A percentile compares a stretch with the other conserved stretches of the same genome.
phyloP scores from a whole-genome alignment of 2,888 invertebrate species.

The Agonopterix alstromeriana region DNA sequence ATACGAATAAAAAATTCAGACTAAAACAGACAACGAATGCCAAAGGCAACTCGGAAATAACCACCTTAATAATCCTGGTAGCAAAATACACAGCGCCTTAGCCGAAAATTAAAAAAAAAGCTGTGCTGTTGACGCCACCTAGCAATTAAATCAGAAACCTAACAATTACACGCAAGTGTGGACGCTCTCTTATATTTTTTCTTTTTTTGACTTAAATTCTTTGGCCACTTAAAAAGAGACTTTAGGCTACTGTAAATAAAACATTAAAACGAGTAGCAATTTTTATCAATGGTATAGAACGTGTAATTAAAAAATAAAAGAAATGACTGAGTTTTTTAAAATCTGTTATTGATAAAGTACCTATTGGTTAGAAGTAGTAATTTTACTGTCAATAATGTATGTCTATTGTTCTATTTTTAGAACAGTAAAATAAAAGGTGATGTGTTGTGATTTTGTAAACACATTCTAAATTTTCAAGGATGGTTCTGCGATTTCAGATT shows the following conservation, averaged over 20 bases:
- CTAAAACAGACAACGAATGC: too few relatives aligned
- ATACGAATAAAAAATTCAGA: too few relatives aligned
- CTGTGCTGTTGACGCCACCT: conserved; percentile 7
- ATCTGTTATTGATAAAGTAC: conserved; percentile 13
- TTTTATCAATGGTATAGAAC: conserved; percentile 10
- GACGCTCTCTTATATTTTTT: background rate
- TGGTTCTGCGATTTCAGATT: too few relatives aligned
- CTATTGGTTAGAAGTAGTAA: conserved; percentile 10
- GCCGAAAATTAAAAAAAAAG: background rate
- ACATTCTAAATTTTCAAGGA: too few relatives aligned
- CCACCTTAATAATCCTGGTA: too few relatives aligned
- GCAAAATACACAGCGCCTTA: too few relatives aligned
- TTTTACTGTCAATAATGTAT: conserved; percentile 4
- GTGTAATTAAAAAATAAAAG: conserved; percentile 18
- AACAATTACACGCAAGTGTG: conserved; percentile 13
- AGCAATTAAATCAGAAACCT: conserved; percentile 22
- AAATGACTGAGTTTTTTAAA: conserved; percentile 7
- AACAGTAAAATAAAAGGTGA: background rate
- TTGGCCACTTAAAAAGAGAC: conserved; percentile 11
- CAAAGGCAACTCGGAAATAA: too few relatives aligned
- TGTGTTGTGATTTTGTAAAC: too few relatives aligned
- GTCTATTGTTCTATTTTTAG: background rate
- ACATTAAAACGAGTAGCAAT: conserved; percentile 4
- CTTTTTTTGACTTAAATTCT: conserved; percentile 7
- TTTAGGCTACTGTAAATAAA: conserved; percentile 8